Conservation (phyloP, 1,140 invertebrate genomes). For the Pogonognathellus flavescens region DNA sequence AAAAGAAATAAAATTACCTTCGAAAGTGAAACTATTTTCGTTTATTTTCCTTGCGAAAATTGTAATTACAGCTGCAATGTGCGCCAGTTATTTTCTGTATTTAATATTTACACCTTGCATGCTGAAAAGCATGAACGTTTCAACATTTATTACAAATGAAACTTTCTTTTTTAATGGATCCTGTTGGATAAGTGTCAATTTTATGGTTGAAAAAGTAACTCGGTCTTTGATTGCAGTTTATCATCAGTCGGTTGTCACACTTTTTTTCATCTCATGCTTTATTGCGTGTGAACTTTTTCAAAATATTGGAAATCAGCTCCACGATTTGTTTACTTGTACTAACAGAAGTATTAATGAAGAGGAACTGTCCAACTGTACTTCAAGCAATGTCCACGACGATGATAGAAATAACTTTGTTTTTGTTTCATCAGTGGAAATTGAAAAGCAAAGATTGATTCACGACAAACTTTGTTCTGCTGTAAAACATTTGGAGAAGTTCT, state of each 20-base stretch:
- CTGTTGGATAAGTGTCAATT: neutral
- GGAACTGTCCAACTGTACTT: neutral
- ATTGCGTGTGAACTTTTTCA: neutral
- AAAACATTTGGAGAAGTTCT: neutral
- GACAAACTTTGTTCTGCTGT: neutral
- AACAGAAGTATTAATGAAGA: no score
- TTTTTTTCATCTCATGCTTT: neutral
- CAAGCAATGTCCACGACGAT: neutral
- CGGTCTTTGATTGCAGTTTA: neutral
- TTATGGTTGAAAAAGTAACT: neutral
- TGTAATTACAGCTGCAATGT: neutral
- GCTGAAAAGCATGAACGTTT: neutral
- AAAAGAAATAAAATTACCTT: neutral
- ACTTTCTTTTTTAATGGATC: no score
- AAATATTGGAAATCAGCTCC: neutral
- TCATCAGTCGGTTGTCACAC: neutral
- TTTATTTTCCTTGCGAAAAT: neutral
- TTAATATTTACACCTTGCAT: neutral
- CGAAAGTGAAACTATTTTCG: neutral
- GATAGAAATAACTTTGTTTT: neutral
- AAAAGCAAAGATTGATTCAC: neutral
- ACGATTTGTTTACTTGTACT: no score
- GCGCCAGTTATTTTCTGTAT: neutral
- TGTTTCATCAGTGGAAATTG: neutral
- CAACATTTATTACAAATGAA: no score